Base-by-base conservation (phyloP, 2,888 invertebrate species). In the Didymodactylos carnosus region DNA sequence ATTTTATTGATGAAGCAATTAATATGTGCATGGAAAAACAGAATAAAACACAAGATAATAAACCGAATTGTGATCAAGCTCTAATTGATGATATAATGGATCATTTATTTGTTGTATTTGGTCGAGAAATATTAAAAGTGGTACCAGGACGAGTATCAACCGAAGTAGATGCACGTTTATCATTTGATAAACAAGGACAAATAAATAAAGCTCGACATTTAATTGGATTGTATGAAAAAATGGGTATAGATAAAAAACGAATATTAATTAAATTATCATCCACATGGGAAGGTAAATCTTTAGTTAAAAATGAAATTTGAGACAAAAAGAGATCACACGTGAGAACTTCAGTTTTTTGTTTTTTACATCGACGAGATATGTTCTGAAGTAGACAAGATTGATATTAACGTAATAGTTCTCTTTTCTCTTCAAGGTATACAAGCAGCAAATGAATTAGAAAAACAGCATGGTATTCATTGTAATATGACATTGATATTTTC, bases 211-310 rank as follows among this genome's bases (percentile, higher is more conserved):
- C 95, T 6, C 87, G 88, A 73, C 90, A 90, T 80, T 85, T 97
- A 69, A 94, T 99, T 79, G 86, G 88, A 73, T 85, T 95, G 80
- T 99, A 97, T 84, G 88, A 91, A 80, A 90, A 91, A 76, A 87
- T 89, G 80, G 94, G 95, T 10, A 89, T 98, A 73, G 73, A 72
- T 73, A 95, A 93, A 82, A 92, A 97, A 23, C 88, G 98, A 73
- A 89, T 99, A 81, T 87, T 99, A 27, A 97, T 99, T 78, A 99
- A 99, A 84, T 86, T 99, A 77, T 94, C 95, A 0, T 93, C 95
- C 1, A 97, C 98, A 0, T 99, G 98, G 98, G 98, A 99, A 86
- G 97, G n/a, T n/a, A n/a, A n/a, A n/a, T n/a, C n/a, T n/a, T n/a
- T n/a, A n/a, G n/a, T n/a, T n/a, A n/a, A n/a, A n/a, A n/a, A n/a